phyloP scores from a whole-genome alignment of 2,888 invertebrate genomes.

The Pristionchus entomophagus region DNA sequence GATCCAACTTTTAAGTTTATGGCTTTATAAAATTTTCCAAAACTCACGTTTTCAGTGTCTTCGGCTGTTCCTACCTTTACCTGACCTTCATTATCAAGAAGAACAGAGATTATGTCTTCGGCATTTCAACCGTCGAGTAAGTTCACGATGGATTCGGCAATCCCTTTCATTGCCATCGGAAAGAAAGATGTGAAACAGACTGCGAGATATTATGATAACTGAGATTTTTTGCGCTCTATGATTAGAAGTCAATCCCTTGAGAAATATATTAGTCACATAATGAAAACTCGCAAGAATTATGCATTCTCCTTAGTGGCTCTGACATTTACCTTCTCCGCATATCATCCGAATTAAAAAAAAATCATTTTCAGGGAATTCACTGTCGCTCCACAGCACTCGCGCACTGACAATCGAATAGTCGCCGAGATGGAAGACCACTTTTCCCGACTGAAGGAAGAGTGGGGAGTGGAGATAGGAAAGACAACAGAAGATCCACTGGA shows the following conservation, averaged over 20 bases:
- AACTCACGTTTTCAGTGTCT: not conserved
- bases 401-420: not conserved
- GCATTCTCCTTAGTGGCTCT: too few relatives aligned
- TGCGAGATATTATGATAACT: too few relatives aligned
- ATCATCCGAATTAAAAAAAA: too few relatives aligned
- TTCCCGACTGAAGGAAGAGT: not conserved
- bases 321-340: too few relatives aligned
- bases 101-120: not conserved
- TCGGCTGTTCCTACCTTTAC: constrained; percentile 20
- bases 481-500: too few relatives aligned
- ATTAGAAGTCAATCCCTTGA: too few relatives aligned
- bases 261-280: too few relatives aligned
- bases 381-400: not conserved
- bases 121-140: not conserved
- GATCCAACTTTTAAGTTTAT: not conserved
- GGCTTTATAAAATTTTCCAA: not conserved
- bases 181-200: too few relatives aligned
- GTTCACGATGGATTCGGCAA: too few relatives aligned
- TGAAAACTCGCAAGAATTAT: too few relatives aligned
- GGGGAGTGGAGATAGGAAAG: not conserved
- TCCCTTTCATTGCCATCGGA: too few relatives aligned
- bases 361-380: constrained; percentile 5
- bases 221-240: too few relatives aligned
- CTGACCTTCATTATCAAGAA: constrained; percentile 28
- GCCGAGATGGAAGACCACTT: not conserved